A percentile compares a stretch with the other conserved stretches of the same genome.
These are phyloP conservation scores for Parapsyche elsis DNA, from an alignment of 1,140 invertebrate species.

Conservation along the genomic window DNA sequence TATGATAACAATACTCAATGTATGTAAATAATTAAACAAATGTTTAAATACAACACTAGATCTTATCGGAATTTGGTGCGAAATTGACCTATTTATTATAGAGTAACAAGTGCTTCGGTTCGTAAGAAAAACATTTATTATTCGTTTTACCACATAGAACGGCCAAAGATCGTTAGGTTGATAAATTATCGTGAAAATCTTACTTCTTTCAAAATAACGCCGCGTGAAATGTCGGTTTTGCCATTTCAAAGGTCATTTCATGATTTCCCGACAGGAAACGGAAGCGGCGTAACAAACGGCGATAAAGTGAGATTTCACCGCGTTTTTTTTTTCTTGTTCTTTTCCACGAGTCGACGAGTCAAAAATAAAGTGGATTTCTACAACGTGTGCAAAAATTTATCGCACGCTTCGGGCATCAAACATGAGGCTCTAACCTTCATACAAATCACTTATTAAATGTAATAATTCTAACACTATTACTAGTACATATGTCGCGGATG, in stretches of 20 bases:
- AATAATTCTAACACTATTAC: too few relatives aligned
- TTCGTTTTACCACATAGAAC: not conserved
- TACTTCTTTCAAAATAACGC: not conserved
- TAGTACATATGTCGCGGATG: too few relatives aligned
- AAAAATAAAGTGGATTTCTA: not conserved
- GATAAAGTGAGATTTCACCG: constrained; percentile 22
- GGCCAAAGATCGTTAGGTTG: constrained; percentile 13
- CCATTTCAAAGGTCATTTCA: constrained; percentile 20
- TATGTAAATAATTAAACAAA: too few relatives aligned
- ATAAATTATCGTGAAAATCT: constrained; percentile 24
- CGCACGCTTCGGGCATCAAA: not conserved
- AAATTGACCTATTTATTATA: too few relatives aligned
- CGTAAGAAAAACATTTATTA: not conserved
- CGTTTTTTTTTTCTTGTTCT: not conserved
- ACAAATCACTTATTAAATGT: not conserved
- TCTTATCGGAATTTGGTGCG: too few relatives aligned
- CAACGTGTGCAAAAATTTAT: not conserved
- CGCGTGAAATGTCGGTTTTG: constrained; percentile 6
- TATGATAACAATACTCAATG: too few relatives aligned
- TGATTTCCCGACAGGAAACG: constrained; percentile 21
- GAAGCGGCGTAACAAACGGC: constrained; percentile 20
- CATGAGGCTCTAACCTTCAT: not conserved
- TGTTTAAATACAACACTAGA: too few relatives aligned
- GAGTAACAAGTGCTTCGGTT: not conserved
- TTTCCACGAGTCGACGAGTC: not conserved